Evolutionary conservation across 1,140 invertebrate species (phyloP).

Genomic region (Zaprionus ornatus): DNA sequence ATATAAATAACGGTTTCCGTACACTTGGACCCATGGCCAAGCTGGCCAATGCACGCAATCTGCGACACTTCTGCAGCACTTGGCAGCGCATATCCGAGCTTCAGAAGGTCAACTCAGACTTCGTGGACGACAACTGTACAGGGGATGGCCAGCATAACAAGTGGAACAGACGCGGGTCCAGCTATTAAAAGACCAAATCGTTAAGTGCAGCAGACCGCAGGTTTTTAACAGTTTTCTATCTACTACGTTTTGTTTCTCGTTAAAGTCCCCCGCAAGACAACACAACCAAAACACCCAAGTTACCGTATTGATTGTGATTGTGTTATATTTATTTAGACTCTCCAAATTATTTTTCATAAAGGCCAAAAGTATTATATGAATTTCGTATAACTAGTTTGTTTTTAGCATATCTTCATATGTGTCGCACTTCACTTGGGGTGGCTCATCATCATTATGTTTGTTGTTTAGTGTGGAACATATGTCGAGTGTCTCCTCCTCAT

Average conservation of each 20-base stretch:
- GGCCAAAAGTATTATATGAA: constrained; percentile 21
- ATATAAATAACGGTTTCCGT: constrained; percentile 70
- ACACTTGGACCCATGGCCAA: constrained; percentile 80
- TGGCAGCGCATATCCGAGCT: constrained; percentile 76
- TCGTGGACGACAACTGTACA: constrained; percentile 31
- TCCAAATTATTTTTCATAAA: constrained; percentile 41
- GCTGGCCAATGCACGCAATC: constrained; percentile 69
- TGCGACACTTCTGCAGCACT: constrained; percentile 67
- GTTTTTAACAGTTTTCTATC: constrained; percentile 23
- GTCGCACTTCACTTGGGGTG: constrained; percentile 1
- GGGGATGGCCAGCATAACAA: constrained; percentile 22
- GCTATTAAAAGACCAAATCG: constrained; percentile 11
- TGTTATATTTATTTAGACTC: not conserved
- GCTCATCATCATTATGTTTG: constrained; percentile 64
- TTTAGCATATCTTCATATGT: not conserved
- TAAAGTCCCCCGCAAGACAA: not conserved
- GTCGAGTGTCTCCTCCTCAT: constrained; percentile 52
- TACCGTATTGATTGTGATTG: constrained; percentile 4
- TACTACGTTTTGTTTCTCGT: constrained; percentile 5
- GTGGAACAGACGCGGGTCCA: constrained; percentile 48
- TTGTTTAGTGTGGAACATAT: constrained; percentile 45
- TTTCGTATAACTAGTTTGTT: not conserved
- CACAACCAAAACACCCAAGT: constrained; percentile 23
- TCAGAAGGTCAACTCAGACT: constrained; percentile 61
- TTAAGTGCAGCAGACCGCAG: not conserved